Evolutionary conservation across 2,113 vertebrate species (phyloP).

Genomic region (Tyto alba): DNA sequence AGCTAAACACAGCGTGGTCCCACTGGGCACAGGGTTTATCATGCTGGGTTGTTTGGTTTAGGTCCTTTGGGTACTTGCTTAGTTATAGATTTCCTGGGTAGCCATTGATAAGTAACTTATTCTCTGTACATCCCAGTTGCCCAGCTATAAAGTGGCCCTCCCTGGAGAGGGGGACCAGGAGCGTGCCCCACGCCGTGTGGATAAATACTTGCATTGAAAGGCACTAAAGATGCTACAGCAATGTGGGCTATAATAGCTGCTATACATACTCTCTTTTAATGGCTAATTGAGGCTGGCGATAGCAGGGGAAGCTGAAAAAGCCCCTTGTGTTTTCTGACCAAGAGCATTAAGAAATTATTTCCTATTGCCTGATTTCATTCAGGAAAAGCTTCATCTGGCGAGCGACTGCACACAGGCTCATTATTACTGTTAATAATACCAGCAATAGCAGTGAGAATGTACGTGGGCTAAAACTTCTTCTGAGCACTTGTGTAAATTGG

Average conservation of each 20-base stretch:
- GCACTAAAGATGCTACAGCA: neutral
- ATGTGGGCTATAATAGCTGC: neutral
- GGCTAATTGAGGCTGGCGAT: neutral
- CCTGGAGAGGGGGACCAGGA: neutral
- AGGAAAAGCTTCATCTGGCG: neutral
- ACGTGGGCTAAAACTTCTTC: neutral
- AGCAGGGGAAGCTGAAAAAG: neutral
- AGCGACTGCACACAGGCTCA: neutral
- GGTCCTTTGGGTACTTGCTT: neutral
- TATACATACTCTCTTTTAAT: neutral
- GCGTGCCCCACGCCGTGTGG: rapidly evolving
- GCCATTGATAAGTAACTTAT: neutral
- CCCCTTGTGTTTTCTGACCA: neutral
- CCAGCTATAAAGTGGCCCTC: neutral
- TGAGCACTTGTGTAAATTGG: rapidly evolving
- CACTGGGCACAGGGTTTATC: neutral
- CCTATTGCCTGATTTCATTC: neutral
- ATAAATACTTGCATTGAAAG: neutral
- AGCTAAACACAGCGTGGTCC: neutral
- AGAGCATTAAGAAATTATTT: conserved; percentile 1
- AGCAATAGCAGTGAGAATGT: neutral
- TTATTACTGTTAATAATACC: neutral
- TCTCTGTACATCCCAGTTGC: neutral
- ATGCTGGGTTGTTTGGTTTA: neutral
- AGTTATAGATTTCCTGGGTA: neutral